Evolutionary conservation across 2,888 invertebrate genomes (phyloP).

Genomic region (Laothoe populi): DNA sequence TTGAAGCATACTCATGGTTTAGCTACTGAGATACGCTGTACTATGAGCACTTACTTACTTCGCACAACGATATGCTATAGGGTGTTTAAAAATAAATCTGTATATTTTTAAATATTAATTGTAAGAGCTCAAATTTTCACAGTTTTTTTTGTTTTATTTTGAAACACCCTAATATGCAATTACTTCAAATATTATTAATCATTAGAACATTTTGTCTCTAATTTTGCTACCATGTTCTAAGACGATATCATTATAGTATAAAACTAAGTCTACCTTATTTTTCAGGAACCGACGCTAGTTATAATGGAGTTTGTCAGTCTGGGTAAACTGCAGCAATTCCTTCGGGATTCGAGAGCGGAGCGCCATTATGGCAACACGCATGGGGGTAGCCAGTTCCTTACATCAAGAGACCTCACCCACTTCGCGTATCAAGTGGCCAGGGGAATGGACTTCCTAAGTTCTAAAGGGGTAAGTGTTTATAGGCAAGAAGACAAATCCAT

Average conservation of each 20-base stretch:
- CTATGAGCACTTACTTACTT: too few species aligned
- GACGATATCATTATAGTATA: background rate
- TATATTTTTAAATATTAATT: too few species aligned
- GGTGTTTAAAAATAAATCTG: too few species aligned
- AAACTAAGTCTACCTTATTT: background rate
- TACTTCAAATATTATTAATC: too few species aligned
- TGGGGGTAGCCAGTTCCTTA: slow-evolving; percentile 90
- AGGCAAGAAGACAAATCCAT: background rate
- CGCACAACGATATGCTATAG: too few species aligned
- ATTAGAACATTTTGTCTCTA: too few species aligned
- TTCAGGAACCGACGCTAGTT: slow-evolving; percentile 93
- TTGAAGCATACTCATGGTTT: too few species aligned
- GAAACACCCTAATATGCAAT: too few species aligned
- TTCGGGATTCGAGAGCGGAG: slow-evolving; percentile 93
- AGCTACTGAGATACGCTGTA: too few species aligned
- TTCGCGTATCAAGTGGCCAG: slow-evolving; percentile 96
- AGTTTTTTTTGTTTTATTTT: too few species aligned
- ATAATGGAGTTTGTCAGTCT: slow-evolving; percentile 96
- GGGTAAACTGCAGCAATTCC: slow-evolving; percentile 95
- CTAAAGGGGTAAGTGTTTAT: slow-evolving; percentile 87
- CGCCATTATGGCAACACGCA: slow-evolving; percentile 92
- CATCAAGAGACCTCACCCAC: slow-evolving; percentile 93
- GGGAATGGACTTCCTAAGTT: slow-evolving; percentile 94
- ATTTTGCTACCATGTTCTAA: background rate
- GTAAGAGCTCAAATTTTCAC: too few species aligned